These are phyloP conservation scores for Tetragnatha montana DNA, from an alignment of 2,888 invertebrate species.

Conservation along the genomic window DNA sequence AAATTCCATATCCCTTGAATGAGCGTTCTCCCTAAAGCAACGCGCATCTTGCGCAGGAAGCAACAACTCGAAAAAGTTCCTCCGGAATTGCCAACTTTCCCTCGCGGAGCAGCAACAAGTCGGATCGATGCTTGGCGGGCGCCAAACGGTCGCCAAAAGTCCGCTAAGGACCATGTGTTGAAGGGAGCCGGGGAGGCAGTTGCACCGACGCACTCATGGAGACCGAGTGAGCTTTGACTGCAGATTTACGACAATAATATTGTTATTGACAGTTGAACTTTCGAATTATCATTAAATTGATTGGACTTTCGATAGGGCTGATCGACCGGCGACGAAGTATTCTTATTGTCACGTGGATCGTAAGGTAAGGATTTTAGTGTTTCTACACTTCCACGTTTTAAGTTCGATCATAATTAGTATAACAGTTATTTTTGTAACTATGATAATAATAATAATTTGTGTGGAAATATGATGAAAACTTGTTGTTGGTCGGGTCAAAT, in stretches of 20 bases:
- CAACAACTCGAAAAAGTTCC: slow-evolving; percentile 48
- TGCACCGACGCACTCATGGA: slow-evolving; percentile 33
- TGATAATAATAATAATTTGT: too few relatives aligned
- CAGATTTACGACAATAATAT: background rate
- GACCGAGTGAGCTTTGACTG: slow-evolving; percentile 7
- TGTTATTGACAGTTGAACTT: too few relatives aligned
- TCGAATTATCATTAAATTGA: too few relatives aligned
- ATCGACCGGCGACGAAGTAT: background rate
- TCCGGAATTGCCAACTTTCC: slow-evolving; percentile 35
- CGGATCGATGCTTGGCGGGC: slow-evolving; percentile 63
- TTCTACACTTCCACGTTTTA: too few relatives aligned
- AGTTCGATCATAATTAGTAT: too few relatives aligned
- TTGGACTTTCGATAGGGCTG: too few relatives aligned
- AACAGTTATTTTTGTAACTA: too few relatives aligned
- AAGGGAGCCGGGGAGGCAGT: slow-evolving; percentile 39
- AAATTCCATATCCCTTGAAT: background rate
- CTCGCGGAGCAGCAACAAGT: slow-evolving; percentile 38
- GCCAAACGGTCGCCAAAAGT: slow-evolving; percentile 49
- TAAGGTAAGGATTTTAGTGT: background rate
- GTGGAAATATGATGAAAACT: too few relatives aligned
- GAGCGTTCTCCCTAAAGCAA: background rate
- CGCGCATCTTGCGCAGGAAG: background rate
- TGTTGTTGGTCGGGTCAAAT: too few relatives aligned
- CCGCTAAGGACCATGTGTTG: slow-evolving; percentile 64
- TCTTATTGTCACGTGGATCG: background rate